These are phyloP conservation scores for Zoanthus solanderi DNA, from an alignment of 92 coral and sea anemone genomes.

Conservation along the genomic window DNA sequence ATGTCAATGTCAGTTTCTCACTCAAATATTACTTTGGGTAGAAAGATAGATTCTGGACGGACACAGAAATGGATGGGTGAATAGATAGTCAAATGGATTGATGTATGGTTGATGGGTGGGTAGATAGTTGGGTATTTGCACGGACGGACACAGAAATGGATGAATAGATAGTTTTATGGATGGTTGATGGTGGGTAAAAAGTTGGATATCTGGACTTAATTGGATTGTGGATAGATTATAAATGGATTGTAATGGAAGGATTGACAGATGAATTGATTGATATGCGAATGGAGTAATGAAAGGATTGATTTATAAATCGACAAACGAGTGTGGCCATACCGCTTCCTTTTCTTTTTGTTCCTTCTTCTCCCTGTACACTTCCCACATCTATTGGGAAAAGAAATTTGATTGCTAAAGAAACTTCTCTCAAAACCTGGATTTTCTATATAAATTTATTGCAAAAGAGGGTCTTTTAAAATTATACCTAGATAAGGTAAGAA, in stretches of 20 bases:
- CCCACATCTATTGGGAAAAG: conserved; percentile 32
- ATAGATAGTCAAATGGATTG: background rate
- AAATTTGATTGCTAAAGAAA: background rate
- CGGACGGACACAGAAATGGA: background rate
- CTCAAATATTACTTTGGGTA: too few relatives aligned
- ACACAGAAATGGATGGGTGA: background rate
- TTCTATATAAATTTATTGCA: too few relatives aligned
- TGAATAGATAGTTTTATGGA: background rate
- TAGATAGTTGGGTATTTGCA: background rate
- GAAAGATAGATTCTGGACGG: background rate
- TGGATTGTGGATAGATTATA: background rate
- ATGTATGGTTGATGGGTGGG: background rate
- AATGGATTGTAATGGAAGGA: background rate
- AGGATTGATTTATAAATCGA: background rate
- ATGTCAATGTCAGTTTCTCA: too few relatives aligned
- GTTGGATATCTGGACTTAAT: too few relatives aligned
- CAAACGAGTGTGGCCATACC: conserved; percentile 4
- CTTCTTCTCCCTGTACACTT: conserved; percentile 41
- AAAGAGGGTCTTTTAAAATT: too few relatives aligned
- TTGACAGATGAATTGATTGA: background rate
- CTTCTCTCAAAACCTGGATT: background rate
- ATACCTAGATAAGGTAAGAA: too few relatives aligned
- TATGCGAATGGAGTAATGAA: background rate
- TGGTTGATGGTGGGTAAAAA: too few relatives aligned
- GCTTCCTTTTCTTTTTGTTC: conserved; percentile 34